phyloP scores from a whole-genome alignment of 1,140 invertebrate genomes.

The honey bee (Apis mellifera) region Amel_HAv3.1 CM009931.2:17804501-17805000 shows the following conservation, averaged over 20 bases:
- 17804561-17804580: neutral
- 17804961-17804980: neutral
- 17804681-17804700: too few relatives aligned
- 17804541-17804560: slow-evolving; percentile 43
- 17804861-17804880: slow-evolving; percentile 20
- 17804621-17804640: too few relatives aligned
- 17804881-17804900: slow-evolving; percentile 39
- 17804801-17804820: neutral
- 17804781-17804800: slow-evolving; percentile 40
- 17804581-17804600: slow-evolving; percentile 10
- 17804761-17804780: slow-evolving; percentile 17
- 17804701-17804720: neutral
- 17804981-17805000: neutral
- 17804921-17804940: neutral
- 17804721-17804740: too few relatives aligned
- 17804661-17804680: slow-evolving; percentile 25
- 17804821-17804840: neutral
- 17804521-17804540: slow-evolving; percentile 53
- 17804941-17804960: neutral
- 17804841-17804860: slow-evolving; percentile 21
- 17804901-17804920: slow-evolving; percentile 38
- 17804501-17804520: slow-evolving; percentile 56
- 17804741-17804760: neutral
- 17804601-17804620: slow-evolving; percentile 31
- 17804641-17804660: neutral